Evolutionary conservation across 1,140 invertebrate genomes (phyloP), one percentile per base, ranked within the genome.

Genomic region (Drosophila miranda): DNA sequence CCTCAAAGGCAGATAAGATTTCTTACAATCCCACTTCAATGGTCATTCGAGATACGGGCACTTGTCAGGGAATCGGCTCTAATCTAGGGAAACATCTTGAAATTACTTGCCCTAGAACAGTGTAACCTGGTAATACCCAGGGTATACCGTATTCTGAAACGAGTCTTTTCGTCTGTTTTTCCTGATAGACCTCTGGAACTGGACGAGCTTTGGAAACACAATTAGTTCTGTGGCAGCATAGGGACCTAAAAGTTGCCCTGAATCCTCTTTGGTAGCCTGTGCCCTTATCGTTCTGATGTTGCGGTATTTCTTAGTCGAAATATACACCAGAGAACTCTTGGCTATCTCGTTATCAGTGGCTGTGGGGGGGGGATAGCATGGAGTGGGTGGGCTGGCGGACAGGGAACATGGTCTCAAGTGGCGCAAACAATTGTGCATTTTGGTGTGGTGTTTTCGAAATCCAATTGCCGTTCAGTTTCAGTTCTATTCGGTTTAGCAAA

Each of bases 51-150:
- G 44, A 56, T 68, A 68, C 34, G 23, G 5, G 4, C 0, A 26
- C 23, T 26, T 26, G 23, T 26, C 19, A 26, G 5, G 5, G 5
- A 49, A 30, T 19, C 28, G 6, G 38, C 23, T 56, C 63, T 69
- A 69, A 69, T 68, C 66, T 56, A 3, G 43, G 62, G 19, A 56
- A 67, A 68, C 63, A 68, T 69, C 66, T 69, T 56, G 63, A 69
- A 50, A 26, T 7, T 51, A 11, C 26, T 21, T 56, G 54, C 54
- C 26, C 42, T 30, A 46, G 42, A 59, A 46, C 54, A 59, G 6
- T 64, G 69, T 64, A 74, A 13, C 34, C 34, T 4, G 11, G 34
- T 38, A 38, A 38, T 19, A 2, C 8, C 30, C 9, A 38, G 34
- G 34, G 34, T 38, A 38, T 38, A 5, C 34, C 5, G 34, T 5